Evolutionary conservation across 2,888 invertebrate species (phyloP).

Genomic region (Zhengitettix transpicula): DNA sequence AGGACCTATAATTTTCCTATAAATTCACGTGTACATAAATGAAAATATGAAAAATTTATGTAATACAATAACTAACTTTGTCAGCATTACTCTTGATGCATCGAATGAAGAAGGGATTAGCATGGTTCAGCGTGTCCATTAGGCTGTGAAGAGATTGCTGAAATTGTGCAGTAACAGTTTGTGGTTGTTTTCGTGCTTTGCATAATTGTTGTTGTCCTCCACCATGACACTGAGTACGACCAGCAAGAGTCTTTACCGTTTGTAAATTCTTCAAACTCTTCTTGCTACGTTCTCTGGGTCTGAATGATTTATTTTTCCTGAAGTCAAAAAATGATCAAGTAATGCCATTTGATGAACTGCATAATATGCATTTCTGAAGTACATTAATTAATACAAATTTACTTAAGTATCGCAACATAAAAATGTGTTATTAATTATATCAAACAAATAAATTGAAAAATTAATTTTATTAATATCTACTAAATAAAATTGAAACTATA

Average conservation of each 20-base stretch:
- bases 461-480: too few species aligned
- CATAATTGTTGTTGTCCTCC: constrained; percentile 5
- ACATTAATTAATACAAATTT: too few species aligned
- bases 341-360: too few species aligned
- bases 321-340: constrained; percentile 10
- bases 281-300: constrained; percentile 70
- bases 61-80: constrained; percentile 34
- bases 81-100: constrained; percentile 93
- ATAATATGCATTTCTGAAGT: too few species aligned
- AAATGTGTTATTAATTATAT: too few species aligned
- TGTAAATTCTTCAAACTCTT: constrained; percentile 80
- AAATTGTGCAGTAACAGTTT: constrained; percentile 90
- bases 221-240: constrained; percentile 43
- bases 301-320: constrained; percentile 86
- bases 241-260: constrained; percentile 80
- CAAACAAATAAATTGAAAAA: too few species aligned
- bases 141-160: constrained; percentile 79
- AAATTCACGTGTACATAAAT: too few species aligned
- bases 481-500: too few species aligned
- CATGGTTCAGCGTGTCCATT: constrained; percentile 86
- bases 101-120: constrained; percentile 69
- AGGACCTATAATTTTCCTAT: too few species aligned
- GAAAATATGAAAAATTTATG: too few species aligned
- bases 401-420: too few species aligned
- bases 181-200: constrained; percentile 62